phyloP scores from a whole-genome alignment of 2,888 invertebrate genomes.

The Diogma glabrata region DNA sequence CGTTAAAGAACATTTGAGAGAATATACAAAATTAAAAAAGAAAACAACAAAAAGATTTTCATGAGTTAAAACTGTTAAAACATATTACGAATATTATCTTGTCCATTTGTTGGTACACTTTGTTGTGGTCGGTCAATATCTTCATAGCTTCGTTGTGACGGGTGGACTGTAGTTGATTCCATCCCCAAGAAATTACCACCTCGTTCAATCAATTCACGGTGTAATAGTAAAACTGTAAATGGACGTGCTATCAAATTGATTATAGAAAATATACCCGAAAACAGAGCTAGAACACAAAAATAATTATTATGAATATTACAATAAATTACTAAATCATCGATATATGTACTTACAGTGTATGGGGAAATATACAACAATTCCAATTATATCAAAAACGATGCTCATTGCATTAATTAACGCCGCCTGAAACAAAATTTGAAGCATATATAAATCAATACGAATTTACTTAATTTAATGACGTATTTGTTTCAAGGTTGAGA shows the following conservation, averaged over 20 bases:
- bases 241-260: conserved; percentile 33
- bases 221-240: conserved; percentile 30
- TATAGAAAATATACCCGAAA: conserved; percentile 34
- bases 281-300: conserved; percentile 27
- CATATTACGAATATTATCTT: conserved; percentile 16
- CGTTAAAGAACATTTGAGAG: no score
- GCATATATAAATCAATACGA: no score
- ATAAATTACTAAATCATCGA: no score
- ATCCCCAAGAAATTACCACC: conserved; percentile 29
- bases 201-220: conserved; percentile 33
- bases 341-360: conserved; percentile 28
- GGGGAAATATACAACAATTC: conserved; percentile 29
- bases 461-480: no score
- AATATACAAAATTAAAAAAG: no score
- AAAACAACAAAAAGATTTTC: no score
- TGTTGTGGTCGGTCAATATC: conserved; percentile 35
- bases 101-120: conserved; percentile 31
- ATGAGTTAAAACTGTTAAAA: no score
- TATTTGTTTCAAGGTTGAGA: no score
- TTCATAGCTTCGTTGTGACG: conserved; percentile 34
- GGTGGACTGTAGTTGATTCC: conserved; percentile 32
- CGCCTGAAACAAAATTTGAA: conserved; percentile 28
- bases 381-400: conserved; percentile 35
- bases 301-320: not conserved
- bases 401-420: conserved; percentile 33